These are phyloP conservation scores for Calidris pygmaea DNA, from an alignment of 2,113 vertebrate genomes.

Conservation along the genomic window DNA sequence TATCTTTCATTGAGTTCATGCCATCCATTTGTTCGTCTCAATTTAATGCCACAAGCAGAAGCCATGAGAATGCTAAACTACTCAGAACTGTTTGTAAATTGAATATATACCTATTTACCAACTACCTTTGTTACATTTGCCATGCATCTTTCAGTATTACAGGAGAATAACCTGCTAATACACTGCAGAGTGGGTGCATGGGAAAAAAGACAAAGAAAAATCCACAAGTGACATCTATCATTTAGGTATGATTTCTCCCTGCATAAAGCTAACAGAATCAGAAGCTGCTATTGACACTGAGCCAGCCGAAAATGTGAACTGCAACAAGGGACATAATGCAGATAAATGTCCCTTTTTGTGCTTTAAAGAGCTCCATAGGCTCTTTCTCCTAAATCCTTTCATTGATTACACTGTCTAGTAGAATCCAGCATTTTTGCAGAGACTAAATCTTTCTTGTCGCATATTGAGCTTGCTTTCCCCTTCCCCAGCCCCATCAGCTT, in stretches of 20 bases:
- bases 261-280: constrained; percentile 21
- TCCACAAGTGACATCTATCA: not conserved
- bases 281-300: constrained; percentile 21
- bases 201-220: not conserved
- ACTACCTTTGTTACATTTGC: not conserved
- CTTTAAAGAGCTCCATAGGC: not conserved
- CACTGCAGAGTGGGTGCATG: not conserved
- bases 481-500: not conserved
- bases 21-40: not conserved
- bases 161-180: not conserved
- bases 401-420: constrained; percentile 50
- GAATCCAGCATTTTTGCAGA: not conserved
- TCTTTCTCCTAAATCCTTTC: constrained; percentile 32
- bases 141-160: not conserved
- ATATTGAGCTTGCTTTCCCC: not conserved
- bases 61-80: not conserved
- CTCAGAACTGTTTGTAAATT: not conserved
- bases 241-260: not conserved
- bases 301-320: constrained; percentile 38
- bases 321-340: constrained; percentile 15
- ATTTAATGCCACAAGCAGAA: not conserved
- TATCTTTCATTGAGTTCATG: not conserved
- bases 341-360: constrained; percentile 19
- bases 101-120: not conserved
- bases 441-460: not conserved